Conservation (phyloP, 2,113 vertebrate species). For the Microcebus lehilahytsara region DNA sequence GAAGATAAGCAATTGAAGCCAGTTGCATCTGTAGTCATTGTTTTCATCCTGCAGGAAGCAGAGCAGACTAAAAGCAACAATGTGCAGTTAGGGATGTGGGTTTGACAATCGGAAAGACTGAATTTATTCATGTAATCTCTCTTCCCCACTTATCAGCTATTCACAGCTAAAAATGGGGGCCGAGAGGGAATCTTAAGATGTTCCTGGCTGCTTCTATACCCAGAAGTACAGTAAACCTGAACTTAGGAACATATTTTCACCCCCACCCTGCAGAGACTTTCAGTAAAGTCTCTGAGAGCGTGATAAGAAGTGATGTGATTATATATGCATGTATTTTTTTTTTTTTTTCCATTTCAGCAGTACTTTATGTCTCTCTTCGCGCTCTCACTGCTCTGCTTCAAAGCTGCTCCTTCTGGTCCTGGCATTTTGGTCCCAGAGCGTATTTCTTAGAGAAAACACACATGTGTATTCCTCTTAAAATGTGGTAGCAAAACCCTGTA, state of each 20-base stretch:
- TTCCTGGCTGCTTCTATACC: conserved; percentile 30
- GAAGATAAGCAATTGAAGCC: conserved; percentile 1
- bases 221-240: conserved; percentile 41
- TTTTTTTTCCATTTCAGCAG: neutral
- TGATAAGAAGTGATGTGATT: conserved; percentile 30
- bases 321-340: neutral
- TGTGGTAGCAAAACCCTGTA: neutral
- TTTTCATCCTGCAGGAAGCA: conserved; percentile 32
- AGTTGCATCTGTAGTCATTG: conserved; percentile 31
- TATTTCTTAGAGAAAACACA: conserved; percentile 46
- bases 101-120: conserved; percentile 57
- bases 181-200: conserved; percentile 42
- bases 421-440: neutral
- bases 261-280: neutral
- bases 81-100: conserved; percentile 17
- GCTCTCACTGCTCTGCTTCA: neutral
- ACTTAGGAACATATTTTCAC: conserved; percentile 17
- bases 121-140: conserved; percentile 68
- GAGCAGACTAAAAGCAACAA: conserved; percentile 14
- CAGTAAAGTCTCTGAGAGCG: neutral
- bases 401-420: neutral
- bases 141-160: conserved; percentile 58
- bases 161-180: conserved; percentile 53
- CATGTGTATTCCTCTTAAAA: neutral
- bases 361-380: neutral